A percentile compares a stretch with the other conserved stretches of the same genome.
Evolutionary conservation across 2,797 vertebrate genomes (phyloP).

Genomic region (Morus bassanus): DNA sequence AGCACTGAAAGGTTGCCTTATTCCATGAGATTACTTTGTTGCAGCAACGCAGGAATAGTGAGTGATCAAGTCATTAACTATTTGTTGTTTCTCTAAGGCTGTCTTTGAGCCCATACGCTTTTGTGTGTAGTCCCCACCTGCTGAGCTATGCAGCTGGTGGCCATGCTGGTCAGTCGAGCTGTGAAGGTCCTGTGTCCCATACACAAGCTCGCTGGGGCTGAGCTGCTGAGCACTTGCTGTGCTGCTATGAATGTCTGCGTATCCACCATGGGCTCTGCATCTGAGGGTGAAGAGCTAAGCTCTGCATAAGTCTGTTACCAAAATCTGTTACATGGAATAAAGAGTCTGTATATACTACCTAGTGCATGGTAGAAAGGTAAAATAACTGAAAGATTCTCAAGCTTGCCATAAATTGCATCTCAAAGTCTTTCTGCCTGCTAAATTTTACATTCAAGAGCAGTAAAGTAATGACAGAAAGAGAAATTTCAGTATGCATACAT

Average conservation of each 20-base stretch:
- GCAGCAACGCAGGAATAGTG: neutral
- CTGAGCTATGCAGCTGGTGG: neutral
- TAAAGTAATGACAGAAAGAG: neutral
- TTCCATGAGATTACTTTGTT: neutral
- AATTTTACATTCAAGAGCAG: neutral
- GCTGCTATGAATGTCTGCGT: neutral
- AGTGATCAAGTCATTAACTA: accelerated
- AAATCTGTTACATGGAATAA: accelerated
- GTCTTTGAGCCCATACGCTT: neutral
- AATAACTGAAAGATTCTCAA: neutral
- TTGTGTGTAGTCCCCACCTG: accelerated
- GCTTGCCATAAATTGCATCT: neutral
- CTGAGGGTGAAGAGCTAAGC: neutral
- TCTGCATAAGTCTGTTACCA: neutral
- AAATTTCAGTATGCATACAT: neutral
- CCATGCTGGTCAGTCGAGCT: accelerated
- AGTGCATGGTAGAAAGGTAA: neutral
- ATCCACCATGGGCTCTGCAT: neutral
- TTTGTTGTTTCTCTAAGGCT: neutral
- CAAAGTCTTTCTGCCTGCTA: neutral
- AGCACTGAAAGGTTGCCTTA: neutral
- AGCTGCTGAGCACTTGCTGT: neutral
- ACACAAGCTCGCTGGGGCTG: neutral
- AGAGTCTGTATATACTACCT: neutral
- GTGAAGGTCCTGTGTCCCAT: neutral